phyloP scores from a whole-genome alignment of 2,797 vertebrate genomes.

The Pygocentrus nattereri region DNA sequence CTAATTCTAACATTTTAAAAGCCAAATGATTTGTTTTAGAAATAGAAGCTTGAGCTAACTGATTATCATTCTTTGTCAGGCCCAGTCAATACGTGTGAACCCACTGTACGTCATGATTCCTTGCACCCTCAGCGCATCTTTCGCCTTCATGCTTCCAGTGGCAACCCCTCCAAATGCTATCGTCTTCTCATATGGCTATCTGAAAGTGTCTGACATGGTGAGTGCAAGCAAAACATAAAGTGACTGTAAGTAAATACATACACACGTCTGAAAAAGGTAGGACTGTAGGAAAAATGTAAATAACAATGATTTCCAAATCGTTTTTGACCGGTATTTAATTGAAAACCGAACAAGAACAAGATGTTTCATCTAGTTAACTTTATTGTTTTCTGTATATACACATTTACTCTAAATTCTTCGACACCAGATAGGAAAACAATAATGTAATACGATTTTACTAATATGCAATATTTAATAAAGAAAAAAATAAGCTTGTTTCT shows the following conservation, averaged over 20 bases:
- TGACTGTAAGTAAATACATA: not conserved
- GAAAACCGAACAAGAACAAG: too few species aligned
- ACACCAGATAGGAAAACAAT: too few species aligned
- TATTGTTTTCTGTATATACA: too few species aligned
- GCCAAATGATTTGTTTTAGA: not conserved
- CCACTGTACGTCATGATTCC: slow-evolving; percentile 96
- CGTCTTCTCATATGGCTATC: slow-evolving; percentile 92
- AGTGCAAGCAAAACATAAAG: slow-evolving; percentile 51
- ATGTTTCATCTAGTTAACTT: too few species aligned
- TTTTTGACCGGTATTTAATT: too few species aligned
- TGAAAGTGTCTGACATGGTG: slow-evolving; percentile 96
- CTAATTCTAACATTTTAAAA: not conserved
- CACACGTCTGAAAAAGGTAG: not conserved
- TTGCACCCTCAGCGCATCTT: slow-evolving; percentile 92
- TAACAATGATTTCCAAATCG: too few species aligned
- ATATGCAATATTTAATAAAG: too few species aligned
- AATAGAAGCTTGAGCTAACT: not conserved
- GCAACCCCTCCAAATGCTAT: slow-evolving; percentile 96
- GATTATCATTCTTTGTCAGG: slow-evolving; percentile 75
- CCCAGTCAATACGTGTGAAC: slow-evolving; percentile 87
- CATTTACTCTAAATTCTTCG: too few species aligned
- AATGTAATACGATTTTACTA: too few species aligned
- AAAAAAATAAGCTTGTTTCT: too few species aligned
- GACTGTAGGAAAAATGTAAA: too few species aligned
- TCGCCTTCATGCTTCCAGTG: slow-evolving; percentile 97